Conservation (phyloP, 2,113 vertebrate species). For the Colistium nudipinnis region DNA sequence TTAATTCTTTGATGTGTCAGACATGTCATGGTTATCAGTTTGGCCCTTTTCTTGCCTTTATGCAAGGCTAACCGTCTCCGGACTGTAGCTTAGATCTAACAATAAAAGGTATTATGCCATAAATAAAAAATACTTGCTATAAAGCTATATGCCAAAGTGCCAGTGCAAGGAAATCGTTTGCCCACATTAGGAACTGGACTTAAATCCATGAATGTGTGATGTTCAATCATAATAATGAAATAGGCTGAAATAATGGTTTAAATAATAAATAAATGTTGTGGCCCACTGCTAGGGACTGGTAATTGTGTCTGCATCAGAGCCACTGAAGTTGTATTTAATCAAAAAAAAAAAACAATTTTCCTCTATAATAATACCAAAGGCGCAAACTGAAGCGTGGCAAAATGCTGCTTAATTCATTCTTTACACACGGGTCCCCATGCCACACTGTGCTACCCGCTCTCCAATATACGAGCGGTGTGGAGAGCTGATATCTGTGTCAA, state of each 20-base stretch:
- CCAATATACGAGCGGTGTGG: conserved; percentile 1
- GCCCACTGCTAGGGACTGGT: conserved; percentile 17
- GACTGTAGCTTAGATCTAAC: not conserved
- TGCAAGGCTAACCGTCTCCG: not conserved
- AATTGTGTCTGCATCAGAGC: conserved; percentile 37
- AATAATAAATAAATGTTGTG: conserved; percentile 3
- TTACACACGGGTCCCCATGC: conserved; percentile 47
- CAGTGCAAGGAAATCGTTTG: too few relatives aligned
- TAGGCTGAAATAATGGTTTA: not conserved
- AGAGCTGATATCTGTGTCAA: conserved; percentile 29
- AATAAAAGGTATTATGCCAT: not conserved
- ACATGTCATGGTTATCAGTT: not conserved
- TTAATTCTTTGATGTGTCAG: not conserved
- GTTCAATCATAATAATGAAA: conserved; percentile 21
- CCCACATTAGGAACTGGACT: too few relatives aligned
- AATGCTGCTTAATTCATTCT: conserved; percentile 62
- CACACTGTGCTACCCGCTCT: conserved; percentile 53
- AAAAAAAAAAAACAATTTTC: conserved; percentile 39
- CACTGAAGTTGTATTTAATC: conserved; percentile 40
- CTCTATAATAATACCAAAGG: conserved; percentile 25
- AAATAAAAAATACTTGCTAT: not conserved
- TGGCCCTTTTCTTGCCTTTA: not conserved
- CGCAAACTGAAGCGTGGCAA: conserved; percentile 39
- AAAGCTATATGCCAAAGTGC: too few relatives aligned
- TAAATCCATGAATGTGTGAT: not conserved